These are phyloP conservation scores for Felis chaus DNA, from an alignment of 2,113 vertebrate species.

Conservation along the genomic window DNA sequence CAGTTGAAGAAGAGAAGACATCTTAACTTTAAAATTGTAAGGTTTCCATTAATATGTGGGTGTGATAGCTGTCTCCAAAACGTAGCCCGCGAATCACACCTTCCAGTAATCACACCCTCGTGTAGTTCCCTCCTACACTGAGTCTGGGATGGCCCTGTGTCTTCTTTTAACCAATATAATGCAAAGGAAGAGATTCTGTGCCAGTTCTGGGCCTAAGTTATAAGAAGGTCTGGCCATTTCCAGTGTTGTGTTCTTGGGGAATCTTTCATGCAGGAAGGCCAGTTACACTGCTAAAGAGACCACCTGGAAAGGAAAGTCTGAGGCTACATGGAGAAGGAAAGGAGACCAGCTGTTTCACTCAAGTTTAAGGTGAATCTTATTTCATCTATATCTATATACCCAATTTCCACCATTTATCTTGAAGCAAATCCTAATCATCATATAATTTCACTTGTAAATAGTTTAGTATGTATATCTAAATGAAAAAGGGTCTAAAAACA, in stretches of 20 bases:
- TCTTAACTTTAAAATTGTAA: neutral
- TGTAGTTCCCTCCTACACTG: neutral
- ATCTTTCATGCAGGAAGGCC: neutral
- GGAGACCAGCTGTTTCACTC: neutral
- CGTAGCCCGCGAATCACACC: neutral
- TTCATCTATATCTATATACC: neutral
- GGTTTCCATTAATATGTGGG: neutral
- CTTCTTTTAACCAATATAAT: neutral
- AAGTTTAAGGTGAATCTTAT: neutral
- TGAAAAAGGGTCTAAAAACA: neutral
- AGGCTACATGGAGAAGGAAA: neutral
- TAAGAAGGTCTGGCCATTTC: neutral
- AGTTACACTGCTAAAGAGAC: neutral
- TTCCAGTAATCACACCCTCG: neutral
- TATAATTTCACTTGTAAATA: neutral
- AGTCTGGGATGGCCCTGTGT: neutral
- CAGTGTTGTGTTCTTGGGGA: neutral
- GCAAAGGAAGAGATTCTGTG: neutral
- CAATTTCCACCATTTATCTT: neutral
- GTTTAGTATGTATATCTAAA: neutral
- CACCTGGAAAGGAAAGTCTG: neutral
- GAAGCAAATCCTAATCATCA: neutral
- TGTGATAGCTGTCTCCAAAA: neutral
- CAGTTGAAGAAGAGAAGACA: neutral
- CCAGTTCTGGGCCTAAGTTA: neutral